Evolutionary conservation across 2,888 invertebrate genomes (phyloP).

Genomic region (Lottia scabra): DNA sequence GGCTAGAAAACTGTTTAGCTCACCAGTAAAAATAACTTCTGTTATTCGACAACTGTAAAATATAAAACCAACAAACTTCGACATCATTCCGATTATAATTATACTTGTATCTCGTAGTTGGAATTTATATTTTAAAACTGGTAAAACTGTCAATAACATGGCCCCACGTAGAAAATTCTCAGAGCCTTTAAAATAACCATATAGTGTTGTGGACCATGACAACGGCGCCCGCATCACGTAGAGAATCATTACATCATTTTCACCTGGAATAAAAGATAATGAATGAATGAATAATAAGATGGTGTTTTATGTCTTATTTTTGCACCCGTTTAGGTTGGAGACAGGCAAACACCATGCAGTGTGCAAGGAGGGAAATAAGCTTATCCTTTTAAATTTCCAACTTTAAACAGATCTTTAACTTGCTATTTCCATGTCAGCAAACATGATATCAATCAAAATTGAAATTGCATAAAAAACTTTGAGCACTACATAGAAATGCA

Average conservation of each 20-base stretch:
- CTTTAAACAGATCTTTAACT: too few species aligned
- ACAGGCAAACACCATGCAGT: too few species aligned
- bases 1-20: too few species aligned
- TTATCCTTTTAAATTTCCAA: too few species aligned
- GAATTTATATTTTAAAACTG: slow-evolving; percentile 49
- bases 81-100: slow-evolving; percentile 66
- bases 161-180: slow-evolving; percentile 74
- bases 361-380: too few species aligned
- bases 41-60: slow-evolving; percentile 61
- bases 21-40: slow-evolving; percentile 67
- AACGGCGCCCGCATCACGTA: slow-evolving; percentile 80
- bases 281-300: too few species aligned
- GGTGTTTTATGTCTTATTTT: too few species aligned
- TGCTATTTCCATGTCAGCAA: too few species aligned
- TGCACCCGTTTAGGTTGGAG: too few species aligned
- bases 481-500: too few species aligned
- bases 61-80: slow-evolving; percentile 62
- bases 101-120: slow-evolving; percentile 60
- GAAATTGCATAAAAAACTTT: too few species aligned
- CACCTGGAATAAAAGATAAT: slow-evolving; percentile 75
- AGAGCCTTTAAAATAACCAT: slow-evolving; percentile 75
- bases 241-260: slow-evolving; percentile 80
- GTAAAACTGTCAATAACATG: slow-evolving; percentile 60
- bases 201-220: slow-evolving; percentile 78
- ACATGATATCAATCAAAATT: too few species aligned